A percentile compares a stretch with the other conserved stretches of the same genome.
Evolutionary conservation across 2,888 invertebrate genomes (phyloP).

Genomic region (Melanostoma mellinum): DNA sequence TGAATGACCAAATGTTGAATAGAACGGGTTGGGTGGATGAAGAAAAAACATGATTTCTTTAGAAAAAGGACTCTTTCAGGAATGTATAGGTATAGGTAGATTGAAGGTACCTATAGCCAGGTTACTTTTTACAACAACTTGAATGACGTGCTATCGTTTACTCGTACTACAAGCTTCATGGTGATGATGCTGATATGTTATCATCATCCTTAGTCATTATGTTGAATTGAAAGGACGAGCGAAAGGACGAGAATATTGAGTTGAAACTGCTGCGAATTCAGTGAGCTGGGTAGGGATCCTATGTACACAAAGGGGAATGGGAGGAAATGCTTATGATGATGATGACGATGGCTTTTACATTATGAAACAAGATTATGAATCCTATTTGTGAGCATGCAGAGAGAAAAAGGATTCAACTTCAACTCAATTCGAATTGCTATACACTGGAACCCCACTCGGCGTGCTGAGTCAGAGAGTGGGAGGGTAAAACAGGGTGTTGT

Average conservation of each 20-base stretch:
- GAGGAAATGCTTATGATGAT: conserved; percentile 57
- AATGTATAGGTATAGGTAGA: neutral
- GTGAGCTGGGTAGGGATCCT: neutral
- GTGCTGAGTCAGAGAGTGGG: conserved; percentile 6
- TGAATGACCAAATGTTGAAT: conserved; percentile 68
- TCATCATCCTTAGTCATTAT: conserved; percentile 69
- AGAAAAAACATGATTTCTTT: conserved; percentile 30
- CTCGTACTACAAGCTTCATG: conserved; percentile 42
- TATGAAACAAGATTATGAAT: conserved; percentile 72
- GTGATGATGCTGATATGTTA: conserved; percentile 70
- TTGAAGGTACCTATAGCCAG: conserved; percentile 1
- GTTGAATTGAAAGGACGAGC: conserved; percentile 51
- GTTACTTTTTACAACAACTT: conserved; percentile 33
- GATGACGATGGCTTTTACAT: conserved; percentile 71
- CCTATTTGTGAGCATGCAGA: conserved; percentile 52
- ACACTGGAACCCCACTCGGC: conserved; percentile 13
- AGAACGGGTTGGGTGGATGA: conserved; percentile 20
- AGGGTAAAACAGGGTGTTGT: neutral
- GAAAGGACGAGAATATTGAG: conserved; percentile 40
- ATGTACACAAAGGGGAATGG: conserved; percentile 8
- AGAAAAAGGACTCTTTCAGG: conserved; percentile 54
- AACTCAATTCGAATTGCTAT: conserved; percentile 65
- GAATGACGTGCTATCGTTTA: conserved; percentile 53
- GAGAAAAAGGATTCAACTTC: conserved; percentile 52
- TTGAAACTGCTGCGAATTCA: neutral